Base-by-base conservation (phyloP, 2,888 invertebrate species). In the Philereme vetulata region DNA sequence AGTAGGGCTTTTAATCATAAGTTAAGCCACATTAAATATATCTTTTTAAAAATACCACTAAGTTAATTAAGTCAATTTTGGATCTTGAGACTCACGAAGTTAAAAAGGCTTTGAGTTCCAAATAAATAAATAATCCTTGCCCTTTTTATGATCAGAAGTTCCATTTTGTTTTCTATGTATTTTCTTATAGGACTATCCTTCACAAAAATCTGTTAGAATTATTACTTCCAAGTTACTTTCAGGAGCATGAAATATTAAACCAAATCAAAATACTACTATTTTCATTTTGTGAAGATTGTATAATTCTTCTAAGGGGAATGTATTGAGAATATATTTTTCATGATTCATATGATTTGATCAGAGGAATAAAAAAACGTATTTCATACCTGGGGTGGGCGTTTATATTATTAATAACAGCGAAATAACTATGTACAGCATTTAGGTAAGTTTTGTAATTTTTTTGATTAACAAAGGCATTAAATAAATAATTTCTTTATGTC, bases 401-500 rank as follows among this genome's bases (percentile, higher is more conserved):
- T 40, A 40, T 21, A 45, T n/a, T 11, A 11, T 8, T n/a, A 40
- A 34, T n/a, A 40, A 34, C 46, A 45, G 21, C 1, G 7, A 49
- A 60, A 56, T 61, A 57, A 57, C 35, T 40, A 4, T 45, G 48
- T 52, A 34, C 52, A 53, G 60, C 56, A 52, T 56, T 60, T 61
- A 56, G 21, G 21, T 21, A 21, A 45, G 52, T 49, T 52, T 52
- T 56, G n/a, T 21, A 21, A 44, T 32, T 49, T 45, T 38, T 61
- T 61, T 46, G 54, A 57, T 54, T 50, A 56, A 32, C 43, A 53
- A 34, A 43, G 38, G 48, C 47, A 60, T 48, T 44, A 10, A 43
- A 33, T 32, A 40, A 51, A 32, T 35, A 5, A 21, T 21, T 21
- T 21, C 1, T 21, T 21, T 21, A 21, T 21, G 21, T 21, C 21